Base-by-base conservation (phyloP, 2,888 invertebrate species). In the Troides helena region DNA sequence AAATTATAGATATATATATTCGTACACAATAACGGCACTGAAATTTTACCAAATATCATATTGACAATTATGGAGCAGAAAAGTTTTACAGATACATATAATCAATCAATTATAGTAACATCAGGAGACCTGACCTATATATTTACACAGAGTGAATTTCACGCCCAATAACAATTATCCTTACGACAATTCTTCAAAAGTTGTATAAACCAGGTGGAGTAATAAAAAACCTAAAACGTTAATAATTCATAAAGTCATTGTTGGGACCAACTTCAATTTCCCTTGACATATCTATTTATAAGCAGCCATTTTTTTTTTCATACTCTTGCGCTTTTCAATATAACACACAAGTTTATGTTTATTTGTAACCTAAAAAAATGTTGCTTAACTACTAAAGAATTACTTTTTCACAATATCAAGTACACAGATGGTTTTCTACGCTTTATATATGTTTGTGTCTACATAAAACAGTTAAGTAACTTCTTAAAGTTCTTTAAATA, bases 251-350 rank as follows among this genome's bases (percentile, higher is more conserved):
- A 79, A 81, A 78, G 80, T 79, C 80, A 84, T 85, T 85, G 86
- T 86, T 83, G 75, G 78, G 73, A 72, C 76, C 77, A 85, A 86
- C 87, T 87, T 87, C 83, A 83, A 90, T 90, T 90, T 89, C 90
- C 89, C 88, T 68, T 58, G 88, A 73, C 78, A 74, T 78, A 72
- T 76, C 80, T 79, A 81, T 86, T 88, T 88, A 87, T 87, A 89
- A 89, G 88, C 85, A 83, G 80, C 80, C 80, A 81, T 83, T 83
- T 85, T 84, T 83, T 80, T 56, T 85, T 85, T 86, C 8, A 83
- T 84, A 84, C 79, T 78, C 70, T 72, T 62, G 69, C 76, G 76
- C 75, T 82, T 83, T 78, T 74, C 78, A 75, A 85, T 83, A 81
- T 79, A 80, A 78, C 78, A 79, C 67, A 70, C 69, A 72, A 78